Base-by-base conservation (phyloP, 2,113 vertebrate species). In the Neogale vison region DNA sequence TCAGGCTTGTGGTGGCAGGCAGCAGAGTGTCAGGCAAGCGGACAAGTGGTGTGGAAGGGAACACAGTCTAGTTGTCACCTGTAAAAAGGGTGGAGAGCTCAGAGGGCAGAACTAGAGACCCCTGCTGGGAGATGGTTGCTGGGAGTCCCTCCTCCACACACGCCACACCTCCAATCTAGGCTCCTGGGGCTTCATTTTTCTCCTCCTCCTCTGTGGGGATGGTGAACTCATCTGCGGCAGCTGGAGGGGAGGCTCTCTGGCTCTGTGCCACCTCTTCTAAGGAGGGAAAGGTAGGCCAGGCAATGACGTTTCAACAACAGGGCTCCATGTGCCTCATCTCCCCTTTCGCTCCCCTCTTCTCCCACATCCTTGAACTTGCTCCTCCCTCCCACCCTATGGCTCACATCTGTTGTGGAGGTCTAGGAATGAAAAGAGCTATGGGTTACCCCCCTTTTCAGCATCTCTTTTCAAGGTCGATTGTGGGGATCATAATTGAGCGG, bases 401-500 rank as follows among this genome's bases (percentile, higher is more conserved):
- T 89, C 63, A 50, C 59, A 45, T 84, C 57, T 84, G 45, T 50
- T 57, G n/a, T 59, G 47, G 23, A 92, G 45, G 15, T 34, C 15
- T 36, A 59, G 88, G 5, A 59, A 79, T 24, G 71, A 15, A 94
- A 86, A 90, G 55, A 83, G 59, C 9, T 80, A 9, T 87, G 55
- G 77, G 31, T 15, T 55, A 6, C 1, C 20, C 21, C 52, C 72
- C 52, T 77, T 6, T 47, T 90, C n/a, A 18, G 42, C 42, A n/a
- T 93, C 90, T 95, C 24, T 86, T 94, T 97, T 90, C 95, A 97
- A 93, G 85, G 97, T 96, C 61, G 18, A 71, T 90, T 47, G 57
- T 94, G 59, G 59, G 63, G 77, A 97, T 97, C 95, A 97, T 96
- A 98, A 96, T 74, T 98, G 95, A 97, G 94, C 63, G 96, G 92